Base-by-base conservation (phyloP, 2,888 invertebrate genomes). In the Torymus tubicola region DNA sequence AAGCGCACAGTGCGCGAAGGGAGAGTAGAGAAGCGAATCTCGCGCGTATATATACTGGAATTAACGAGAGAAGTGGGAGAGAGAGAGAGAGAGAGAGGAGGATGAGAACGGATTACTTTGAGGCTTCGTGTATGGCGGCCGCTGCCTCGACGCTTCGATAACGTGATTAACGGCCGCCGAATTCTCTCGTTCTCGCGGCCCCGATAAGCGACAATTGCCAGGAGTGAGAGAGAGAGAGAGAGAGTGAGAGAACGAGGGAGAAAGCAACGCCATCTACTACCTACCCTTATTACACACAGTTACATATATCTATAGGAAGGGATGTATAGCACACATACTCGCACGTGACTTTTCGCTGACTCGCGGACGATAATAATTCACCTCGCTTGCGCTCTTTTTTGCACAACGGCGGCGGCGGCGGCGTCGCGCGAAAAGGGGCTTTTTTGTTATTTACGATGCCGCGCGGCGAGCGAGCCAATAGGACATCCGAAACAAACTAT, bases 401-500 rank as follows among this genome's bases (percentile, higher is more conserved):
- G 31, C 31, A n/a, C n/a, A n/a, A n/a, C n/a, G n/a, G 31, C 2
- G 31, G 31, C 31, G 31, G 31, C 31, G 31, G 31, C 4, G 31
- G 31, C 31, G 31, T 31, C 31, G 31, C 31, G 31, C 31, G 31
- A 31, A 31, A 31, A 31, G 31, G 31, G 61, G 67, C 53, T 53
- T 76, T 76, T 69, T 68, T 18, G 77, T 77, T 77, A 77, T 77
- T 77, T 77, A 77, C 77, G 77, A 77, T 13, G 21, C n/a, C 21
- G 18, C 21, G 14, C n/a, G 2, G 55, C n/a, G 31, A 52, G 0
- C 31, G 31, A 31, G 31, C 74, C 74, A 74, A 70, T 71, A 13
- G 76, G 55, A 61, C 71, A 76, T 76, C 75, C 75, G 80, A 76
- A 80, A 67, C 67, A 75, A 80, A 80, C 75, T 76, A 71, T 75